Conservation (phyloP, 2,888 invertebrate species). For the Aethes cnicana region DNA sequence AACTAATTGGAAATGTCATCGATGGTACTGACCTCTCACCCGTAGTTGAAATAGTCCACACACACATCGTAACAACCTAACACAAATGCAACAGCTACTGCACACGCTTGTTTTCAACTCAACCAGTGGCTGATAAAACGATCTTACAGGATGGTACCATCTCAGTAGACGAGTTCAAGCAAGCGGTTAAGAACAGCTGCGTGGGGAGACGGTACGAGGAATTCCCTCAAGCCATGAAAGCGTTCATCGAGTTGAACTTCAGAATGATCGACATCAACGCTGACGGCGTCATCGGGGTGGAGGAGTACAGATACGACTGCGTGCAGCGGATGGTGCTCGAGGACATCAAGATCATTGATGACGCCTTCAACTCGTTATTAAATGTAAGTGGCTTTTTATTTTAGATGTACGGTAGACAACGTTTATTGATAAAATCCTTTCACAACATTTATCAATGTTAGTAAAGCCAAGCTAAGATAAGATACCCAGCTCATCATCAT, state of each 20-base stretch:
- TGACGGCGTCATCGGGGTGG: slow-evolving; percentile 89
- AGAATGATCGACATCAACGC: slow-evolving; percentile 90
- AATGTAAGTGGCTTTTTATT: too few relatives aligned
- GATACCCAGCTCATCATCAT: too few relatives aligned
- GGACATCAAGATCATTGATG: slow-evolving; percentile 88
- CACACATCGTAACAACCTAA: slow-evolving; percentile 20
- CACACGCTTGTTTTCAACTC: slow-evolving; percentile 50
- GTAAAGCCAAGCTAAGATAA: too few relatives aligned
- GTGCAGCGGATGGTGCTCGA: slow-evolving; percentile 90
- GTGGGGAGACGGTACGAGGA: slow-evolving; percentile 89
- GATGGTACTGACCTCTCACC: slow-evolving; percentile 18
- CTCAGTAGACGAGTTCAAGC: slow-evolving; percentile 90
- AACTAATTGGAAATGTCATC: slow-evolving; percentile 12
- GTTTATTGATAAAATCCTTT: too few relatives aligned
- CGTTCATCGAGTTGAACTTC: slow-evolving; percentile 93
- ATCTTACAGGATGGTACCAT: slow-evolving; percentile 88
- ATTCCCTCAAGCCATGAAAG: slow-evolving; percentile 93
- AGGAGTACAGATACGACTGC: slow-evolving; percentile 92
- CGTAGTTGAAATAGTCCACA: slow-evolving; percentile 16
- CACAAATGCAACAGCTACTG: slow-evolving; percentile 44
- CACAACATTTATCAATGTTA: too few relatives aligned
- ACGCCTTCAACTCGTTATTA: slow-evolving; percentile 88
- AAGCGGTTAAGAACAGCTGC: slow-evolving; percentile 90
- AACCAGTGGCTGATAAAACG: slow-evolving; percentile 1
- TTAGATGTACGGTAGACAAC: too few relatives aligned